phyloP scores from a whole-genome alignment of 2,797 vertebrate species.

The Pipistrellus nathusii region DNA sequence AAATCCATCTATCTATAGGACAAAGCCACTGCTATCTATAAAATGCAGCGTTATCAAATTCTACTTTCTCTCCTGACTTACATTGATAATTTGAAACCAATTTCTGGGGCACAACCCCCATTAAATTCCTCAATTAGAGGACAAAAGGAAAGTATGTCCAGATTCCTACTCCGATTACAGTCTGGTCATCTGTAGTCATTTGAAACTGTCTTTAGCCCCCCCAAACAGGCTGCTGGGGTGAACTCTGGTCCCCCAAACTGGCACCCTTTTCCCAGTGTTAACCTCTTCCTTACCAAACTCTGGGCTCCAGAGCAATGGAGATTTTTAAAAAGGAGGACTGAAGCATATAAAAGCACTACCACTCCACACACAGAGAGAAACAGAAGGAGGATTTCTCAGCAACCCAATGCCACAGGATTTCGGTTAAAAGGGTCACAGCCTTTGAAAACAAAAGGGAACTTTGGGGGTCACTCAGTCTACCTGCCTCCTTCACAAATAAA shows the following conservation, averaged over 20 bases:
- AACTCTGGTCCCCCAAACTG: background rate
- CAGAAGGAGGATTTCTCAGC: background rate
- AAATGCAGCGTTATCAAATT: conserved; percentile 27
- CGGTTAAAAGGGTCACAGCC: background rate
- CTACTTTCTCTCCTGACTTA: conserved; percentile 48
- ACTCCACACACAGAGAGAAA: background rate
- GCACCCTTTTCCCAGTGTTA: background rate
- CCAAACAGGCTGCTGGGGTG: background rate
- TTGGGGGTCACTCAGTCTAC: background rate
- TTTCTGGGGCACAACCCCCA: conserved; percentile 37
- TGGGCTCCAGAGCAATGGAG: background rate
- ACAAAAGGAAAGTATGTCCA: conserved; percentile 57
- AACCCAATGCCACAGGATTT: background rate
- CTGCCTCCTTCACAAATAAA: conserved; percentile 41
- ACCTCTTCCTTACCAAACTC: conserved; percentile 26
- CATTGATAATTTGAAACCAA: conserved; percentile 53
- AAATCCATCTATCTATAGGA: background rate
- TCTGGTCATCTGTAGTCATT: conserved; percentile 29
- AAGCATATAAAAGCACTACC: background rate
- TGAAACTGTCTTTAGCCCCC: background rate
- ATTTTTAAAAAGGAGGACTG: background rate
- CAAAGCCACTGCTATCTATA: background rate
- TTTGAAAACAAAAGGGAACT: conserved; percentile 45
- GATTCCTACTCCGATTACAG: conserved; percentile 44
- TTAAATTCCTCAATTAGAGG: conserved; percentile 54